phyloP scores from a whole-genome alignment of 2,888 invertebrate genomes.

The Drosophila testacea region DNA sequence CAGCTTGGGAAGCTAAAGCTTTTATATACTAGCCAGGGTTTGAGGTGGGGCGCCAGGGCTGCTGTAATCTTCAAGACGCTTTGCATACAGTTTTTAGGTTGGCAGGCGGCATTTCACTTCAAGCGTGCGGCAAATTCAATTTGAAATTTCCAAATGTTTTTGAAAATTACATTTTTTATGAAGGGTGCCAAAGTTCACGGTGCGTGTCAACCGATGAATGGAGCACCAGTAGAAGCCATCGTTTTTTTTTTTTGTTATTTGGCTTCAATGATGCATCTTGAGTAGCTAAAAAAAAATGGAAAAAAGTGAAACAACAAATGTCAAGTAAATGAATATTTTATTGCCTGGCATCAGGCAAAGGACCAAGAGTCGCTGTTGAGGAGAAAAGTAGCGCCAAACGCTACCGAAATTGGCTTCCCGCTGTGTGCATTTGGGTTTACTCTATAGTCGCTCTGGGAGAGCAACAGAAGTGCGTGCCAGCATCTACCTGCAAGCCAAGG shows the following conservation, averaged over 20 bases:
- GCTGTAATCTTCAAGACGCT: constrained; percentile 46
- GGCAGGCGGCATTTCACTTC: constrained; percentile 44
- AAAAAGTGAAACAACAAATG: constrained; percentile 46
- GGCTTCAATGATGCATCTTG: constrained; percentile 68
- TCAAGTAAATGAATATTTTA: constrained; percentile 76
- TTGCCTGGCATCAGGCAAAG: constrained; percentile 46
- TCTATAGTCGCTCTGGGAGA: constrained; percentile 61
- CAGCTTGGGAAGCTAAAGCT: constrained; percentile 3
- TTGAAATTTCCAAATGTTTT: constrained; percentile 79
- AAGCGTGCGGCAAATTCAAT: constrained; percentile 78
- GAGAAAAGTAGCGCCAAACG: not conserved
- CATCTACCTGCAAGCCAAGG: constrained; percentile 1
- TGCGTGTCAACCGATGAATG: constrained; percentile 52
- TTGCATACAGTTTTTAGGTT: constrained; percentile 42
- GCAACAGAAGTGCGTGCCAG: constrained; percentile 46
- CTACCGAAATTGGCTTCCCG: constrained; percentile 70
- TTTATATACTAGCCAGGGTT: constrained; percentile 2
- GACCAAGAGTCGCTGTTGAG: not conserved
- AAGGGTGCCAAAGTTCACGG: constrained; percentile 60
- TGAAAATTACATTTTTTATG: constrained; percentile 78
- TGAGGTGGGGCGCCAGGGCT: not conserved
- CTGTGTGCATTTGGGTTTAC: constrained; percentile 50
- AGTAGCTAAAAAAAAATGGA: constrained; percentile 15
- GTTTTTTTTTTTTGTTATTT: not conserved
- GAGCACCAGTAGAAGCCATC: constrained; percentile 7